A percentile compares a stretch with the other conserved stretches of the same genome.
Evolutionary conservation across 2,113 vertebrate species (phyloP).

Genomic region (Carollia perspicillata): DNA sequence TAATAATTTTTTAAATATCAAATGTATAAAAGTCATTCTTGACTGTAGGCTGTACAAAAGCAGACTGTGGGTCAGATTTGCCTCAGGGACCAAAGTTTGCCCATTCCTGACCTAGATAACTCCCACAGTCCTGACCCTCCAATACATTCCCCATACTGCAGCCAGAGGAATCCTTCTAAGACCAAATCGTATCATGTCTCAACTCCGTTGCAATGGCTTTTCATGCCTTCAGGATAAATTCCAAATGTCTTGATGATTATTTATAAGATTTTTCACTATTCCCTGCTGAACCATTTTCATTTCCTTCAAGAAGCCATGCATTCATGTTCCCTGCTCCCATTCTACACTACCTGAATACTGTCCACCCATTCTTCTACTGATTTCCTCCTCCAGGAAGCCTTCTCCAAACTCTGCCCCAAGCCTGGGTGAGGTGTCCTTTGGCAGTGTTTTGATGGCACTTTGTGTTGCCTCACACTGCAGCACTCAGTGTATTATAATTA

Average conservation of each 20-base stretch:
- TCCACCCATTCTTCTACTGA: background rate
- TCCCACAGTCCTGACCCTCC: background rate
- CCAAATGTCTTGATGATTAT: background rate
- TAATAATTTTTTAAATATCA: too few species aligned
- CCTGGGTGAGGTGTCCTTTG: background rate
- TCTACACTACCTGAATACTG: background rate
- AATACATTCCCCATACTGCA: background rate
- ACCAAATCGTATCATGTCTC: background rate
- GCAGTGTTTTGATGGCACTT: background rate
- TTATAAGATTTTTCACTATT: background rate
- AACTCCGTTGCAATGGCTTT: background rate
- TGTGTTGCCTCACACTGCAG: background rate
- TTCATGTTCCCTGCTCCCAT: background rate
- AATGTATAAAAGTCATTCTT: background rate
- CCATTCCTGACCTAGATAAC: background rate
- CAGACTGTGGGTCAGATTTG: background rate
- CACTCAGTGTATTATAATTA: background rate
- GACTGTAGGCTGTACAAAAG: background rate
- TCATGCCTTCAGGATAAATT: background rate
- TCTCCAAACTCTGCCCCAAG: background rate
- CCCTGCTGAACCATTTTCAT: background rate
- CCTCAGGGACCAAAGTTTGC: background rate
- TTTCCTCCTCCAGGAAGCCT: background rate
- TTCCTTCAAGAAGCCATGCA: background rate
- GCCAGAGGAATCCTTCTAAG: background rate